These are phyloP conservation scores for Drosophila carrolli DNA, from an alignment of 1,140 invertebrate genomes.

Conservation along the genomic window DNA sequence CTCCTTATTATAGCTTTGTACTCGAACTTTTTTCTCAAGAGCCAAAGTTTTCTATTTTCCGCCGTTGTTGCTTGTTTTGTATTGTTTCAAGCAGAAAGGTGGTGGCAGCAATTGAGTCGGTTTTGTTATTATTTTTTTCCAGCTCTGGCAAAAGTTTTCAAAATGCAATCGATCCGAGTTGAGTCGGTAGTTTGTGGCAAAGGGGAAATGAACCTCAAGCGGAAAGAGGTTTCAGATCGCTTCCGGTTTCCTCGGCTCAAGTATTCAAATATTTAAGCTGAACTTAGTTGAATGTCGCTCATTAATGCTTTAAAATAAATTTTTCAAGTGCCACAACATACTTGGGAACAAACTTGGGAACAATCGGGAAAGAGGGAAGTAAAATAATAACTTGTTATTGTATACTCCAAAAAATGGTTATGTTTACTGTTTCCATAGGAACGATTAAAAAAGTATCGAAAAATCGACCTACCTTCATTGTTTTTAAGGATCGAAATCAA, in stretches of 20 bases:
- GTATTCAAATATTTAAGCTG: background rate
- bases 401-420: no score
- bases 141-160: slow-evolving; percentile 25
- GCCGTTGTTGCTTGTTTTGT: slow-evolving; percentile 48
- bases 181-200: slow-evolving; percentile 21
- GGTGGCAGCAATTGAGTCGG: slow-evolving; percentile 41
- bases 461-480: no score
- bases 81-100: slow-evolving; percentile 41
- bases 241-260: slow-evolving; percentile 1
- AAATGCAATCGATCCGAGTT: slow-evolving; percentile 44
- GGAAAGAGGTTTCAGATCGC: slow-evolving; percentile 13
- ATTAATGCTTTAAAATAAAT: no score
- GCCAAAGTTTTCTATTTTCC: slow-evolving; percentile 42
- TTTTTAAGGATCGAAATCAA: no score
- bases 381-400: no score
- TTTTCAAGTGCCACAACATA: no score
- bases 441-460: no score
- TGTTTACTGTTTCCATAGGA: no score
- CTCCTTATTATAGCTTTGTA: slow-evolving; percentile 55
- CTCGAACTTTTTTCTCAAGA: slow-evolving; percentile 43
- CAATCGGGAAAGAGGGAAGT: no score
- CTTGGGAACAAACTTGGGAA: no score
- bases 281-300: no score
- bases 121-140: slow-evolving; percentile 30
- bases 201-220: slow-evolving; percentile 10